phyloP scores from a whole-genome alignment of 2,113 vertebrate species.

The Trochalopteron elliotii region DNA sequence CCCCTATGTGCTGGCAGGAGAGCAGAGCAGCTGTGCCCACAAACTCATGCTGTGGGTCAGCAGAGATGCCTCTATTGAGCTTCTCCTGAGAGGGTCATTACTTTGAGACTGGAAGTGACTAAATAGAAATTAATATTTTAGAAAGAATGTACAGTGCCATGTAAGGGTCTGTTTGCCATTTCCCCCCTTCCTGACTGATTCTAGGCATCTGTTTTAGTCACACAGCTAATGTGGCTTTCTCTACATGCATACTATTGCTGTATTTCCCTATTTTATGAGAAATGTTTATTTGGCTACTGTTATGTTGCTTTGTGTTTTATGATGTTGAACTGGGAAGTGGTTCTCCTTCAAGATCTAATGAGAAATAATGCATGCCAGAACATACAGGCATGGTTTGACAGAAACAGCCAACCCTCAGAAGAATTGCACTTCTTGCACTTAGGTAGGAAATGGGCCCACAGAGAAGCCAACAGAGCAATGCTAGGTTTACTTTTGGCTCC shows the following conservation, averaged over 20 bases:
- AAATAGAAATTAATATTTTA: not conserved
- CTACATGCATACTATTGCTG: not conserved
- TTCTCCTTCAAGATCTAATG: not conserved
- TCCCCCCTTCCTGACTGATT: not conserved
- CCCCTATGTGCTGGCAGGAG: not conserved
- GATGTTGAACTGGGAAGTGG: not conserved
- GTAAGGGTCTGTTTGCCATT: not conserved
- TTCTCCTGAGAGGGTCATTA: not conserved
- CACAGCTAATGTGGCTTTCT: not conserved
- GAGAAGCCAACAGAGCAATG: not conserved
- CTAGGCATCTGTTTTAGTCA: not conserved
- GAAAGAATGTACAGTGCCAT: not conserved
- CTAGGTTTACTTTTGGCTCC: not conserved
- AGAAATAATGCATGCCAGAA: not conserved
- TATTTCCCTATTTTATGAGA: not conserved
- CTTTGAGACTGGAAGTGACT: not conserved
- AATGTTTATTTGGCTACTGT: conserved; percentile 31
- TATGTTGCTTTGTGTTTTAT: not conserved
- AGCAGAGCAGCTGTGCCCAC: not conserved
- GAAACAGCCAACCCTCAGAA: not conserved
- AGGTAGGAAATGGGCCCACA: not conserved
- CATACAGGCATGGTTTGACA: not conserved
- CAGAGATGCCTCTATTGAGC: not conserved
- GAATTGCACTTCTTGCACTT: not conserved
- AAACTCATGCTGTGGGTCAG: accelerated